Evolutionary conservation across 2,797 vertebrate species (phyloP).

Genomic region (Echiichthys vipera): DNA sequence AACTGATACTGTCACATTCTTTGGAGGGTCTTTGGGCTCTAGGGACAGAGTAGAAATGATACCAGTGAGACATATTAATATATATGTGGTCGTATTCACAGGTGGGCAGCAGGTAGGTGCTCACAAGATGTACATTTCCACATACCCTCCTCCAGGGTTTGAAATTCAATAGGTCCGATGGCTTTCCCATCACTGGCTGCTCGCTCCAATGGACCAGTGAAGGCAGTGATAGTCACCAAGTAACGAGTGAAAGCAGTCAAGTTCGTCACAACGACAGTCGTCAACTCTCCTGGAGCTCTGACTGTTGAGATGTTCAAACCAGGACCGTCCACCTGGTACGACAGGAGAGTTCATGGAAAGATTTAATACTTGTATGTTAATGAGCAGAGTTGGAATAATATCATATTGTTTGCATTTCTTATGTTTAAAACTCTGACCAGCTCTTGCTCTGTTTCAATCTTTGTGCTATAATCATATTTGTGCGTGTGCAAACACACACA

Average conservation of each 20-base stretch:
- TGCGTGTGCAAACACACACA: no score
- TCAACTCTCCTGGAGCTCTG: conserved; percentile 85
- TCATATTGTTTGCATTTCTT: conserved; percentile 1
- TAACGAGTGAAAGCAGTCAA: conserved; percentile 93
- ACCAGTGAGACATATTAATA: background rate
- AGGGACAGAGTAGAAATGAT: conserved; percentile 21
- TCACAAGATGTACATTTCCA: background rate
- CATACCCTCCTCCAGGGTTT: conserved; percentile 93
- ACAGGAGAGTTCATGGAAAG: conserved; percentile 25
- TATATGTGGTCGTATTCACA: background rate
- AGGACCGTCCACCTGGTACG: conserved; percentile 85
- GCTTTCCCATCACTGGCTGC: conserved; percentile 89
- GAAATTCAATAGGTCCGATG: conserved; percentile 83
- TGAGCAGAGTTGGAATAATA: background rate
- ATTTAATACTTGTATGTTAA: background rate
- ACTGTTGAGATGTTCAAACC: conserved; percentile 85
- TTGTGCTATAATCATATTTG: background rate
- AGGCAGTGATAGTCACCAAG: conserved; percentile 89
- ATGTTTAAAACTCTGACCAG: conserved; percentile 6
- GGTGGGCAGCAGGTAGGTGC: background rate
- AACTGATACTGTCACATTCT: conserved; percentile 90
- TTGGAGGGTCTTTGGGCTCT: conserved; percentile 95
- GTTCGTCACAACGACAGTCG: conserved; percentile 86
- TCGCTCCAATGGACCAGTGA: conserved; percentile 86
- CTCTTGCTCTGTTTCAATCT: background rate